Percentiles rank a stretch among this genome's conserved stretches.
Evolutionary conservation across 2,888 invertebrate genomes (phyloP).

Genomic region (Himalopsyche anomala): DNA sequence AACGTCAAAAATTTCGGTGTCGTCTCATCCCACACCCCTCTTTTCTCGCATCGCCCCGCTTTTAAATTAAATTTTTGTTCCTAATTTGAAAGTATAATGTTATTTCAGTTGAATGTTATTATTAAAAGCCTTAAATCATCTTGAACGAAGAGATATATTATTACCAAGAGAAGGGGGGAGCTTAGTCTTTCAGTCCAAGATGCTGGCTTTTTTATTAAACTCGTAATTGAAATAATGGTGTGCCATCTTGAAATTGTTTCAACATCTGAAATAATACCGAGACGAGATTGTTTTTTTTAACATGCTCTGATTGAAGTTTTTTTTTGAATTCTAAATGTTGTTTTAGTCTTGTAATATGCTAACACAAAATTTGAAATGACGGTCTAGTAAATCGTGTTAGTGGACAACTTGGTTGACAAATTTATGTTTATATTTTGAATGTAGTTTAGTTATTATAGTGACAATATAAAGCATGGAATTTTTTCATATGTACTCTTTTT

Average conservation of each 20-base stretch:
- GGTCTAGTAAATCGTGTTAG: neutral
- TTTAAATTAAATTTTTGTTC: slow-evolving; percentile 80
- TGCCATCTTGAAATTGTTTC: slow-evolving; percentile 60
- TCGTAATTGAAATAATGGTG: slow-evolving; percentile 54
- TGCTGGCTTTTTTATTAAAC: slow-evolving; percentile 57
- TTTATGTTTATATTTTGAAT: neutral
- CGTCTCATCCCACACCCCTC: slow-evolving; percentile 48
- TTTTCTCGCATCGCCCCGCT: slow-evolving; percentile 68
- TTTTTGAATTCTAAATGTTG: neutral
- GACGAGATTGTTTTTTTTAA: slow-evolving; percentile 34
- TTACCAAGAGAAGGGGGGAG: slow-evolving; percentile 51
- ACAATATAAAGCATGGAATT: too few species aligned
- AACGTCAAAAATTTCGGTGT: neutral
- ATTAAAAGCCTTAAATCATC: slow-evolving; percentile 80
- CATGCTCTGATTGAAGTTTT: slow-evolving; percentile 20
- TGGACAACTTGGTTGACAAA: neutral
- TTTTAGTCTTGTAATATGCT: neutral
- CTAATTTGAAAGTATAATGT: slow-evolving; percentile 80
- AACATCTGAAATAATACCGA: slow-evolving; percentile 58
- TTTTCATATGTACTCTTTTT: too few species aligned
- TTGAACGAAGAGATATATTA: slow-evolving; percentile 66
- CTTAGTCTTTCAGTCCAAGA: slow-evolving; percentile 52
- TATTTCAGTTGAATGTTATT: slow-evolving; percentile 78
- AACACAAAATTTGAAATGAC: neutral
- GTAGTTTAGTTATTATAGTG: too few species aligned